Conservation (phyloP, 2,797 vertebrate genomes). For the Tauraco hartlaubi region DNA sequence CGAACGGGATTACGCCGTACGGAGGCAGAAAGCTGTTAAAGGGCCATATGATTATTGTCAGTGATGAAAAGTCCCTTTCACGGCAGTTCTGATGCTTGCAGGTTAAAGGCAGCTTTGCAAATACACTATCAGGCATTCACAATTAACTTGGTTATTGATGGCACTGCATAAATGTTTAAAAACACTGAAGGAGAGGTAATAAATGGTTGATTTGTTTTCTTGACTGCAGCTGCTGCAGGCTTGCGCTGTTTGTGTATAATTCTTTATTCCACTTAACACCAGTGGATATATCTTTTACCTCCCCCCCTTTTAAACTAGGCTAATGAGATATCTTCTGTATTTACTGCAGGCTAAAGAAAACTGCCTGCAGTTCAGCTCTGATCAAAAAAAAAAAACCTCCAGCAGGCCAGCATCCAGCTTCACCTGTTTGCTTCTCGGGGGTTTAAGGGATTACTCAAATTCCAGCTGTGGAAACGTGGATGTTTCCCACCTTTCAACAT, state of each 20-base stretch:
- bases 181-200: constrained; percentile 61
- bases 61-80: constrained; percentile 11
- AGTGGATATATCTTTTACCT: constrained; percentile 8
- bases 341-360: background rate
- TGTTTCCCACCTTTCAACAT: background rate
- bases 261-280: constrained; percentile 53
- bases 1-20: background rate
- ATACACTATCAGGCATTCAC: constrained; percentile 13
- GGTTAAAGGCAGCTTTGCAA: constrained; percentile 31
- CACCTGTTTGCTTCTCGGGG: background rate
- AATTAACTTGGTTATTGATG: constrained; percentile 63
- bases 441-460: background rate
- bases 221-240: constrained; percentile 49
- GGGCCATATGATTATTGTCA: background rate
- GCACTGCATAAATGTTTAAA: constrained; percentile 61
- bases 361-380: background rate
- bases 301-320: background rate
- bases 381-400: background rate
- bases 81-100: background rate
- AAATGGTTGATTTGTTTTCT: constrained; percentile 67
- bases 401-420: background rate
- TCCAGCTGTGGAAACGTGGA: background rate
- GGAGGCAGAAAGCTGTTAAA: background rate
- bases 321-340: background rate
- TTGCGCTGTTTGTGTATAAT: background rate